Evolutionary conservation across 2,888 invertebrate genomes (phyloP), one percentile per base, ranked within the genome.

Genomic region (Clunio marinus): DNA sequence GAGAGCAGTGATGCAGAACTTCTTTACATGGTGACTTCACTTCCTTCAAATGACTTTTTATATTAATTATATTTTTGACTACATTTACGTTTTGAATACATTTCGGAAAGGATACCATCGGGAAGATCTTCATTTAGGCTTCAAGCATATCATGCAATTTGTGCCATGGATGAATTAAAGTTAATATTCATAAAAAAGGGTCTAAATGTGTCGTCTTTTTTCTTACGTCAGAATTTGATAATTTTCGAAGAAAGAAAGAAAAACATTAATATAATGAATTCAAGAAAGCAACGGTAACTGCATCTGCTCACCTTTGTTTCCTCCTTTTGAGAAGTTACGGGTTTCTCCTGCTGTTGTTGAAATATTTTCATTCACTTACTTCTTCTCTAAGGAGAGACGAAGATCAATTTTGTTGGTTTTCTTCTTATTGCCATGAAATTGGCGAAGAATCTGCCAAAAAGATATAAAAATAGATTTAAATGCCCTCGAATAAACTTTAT

Each of bases 271-370:
- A 55, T 51, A 46, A 41, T 63, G 41, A 63, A 41, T 41, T 45
- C 7, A 66, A 66, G 25, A 51, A 66, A 46, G 15, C n/a, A 66
- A 66, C 66, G 66, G 66, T 66, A 66, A 46, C 66, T 66, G 66
- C 66, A 66, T 66, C 66, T 66, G 66, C 66, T 66, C 66, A 32
- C 51, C 41, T 41, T 41, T 41, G 41, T 15, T 15, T 41, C 41
- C 41, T 41, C n/a, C n/a, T 41, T 17, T 51, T 20, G 22, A 22
- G 22, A 32, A 46, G 46, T 66, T 66, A 55, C 66, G 15, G 35
- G 15, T 55, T 51, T 63, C 46, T 57, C 25, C 57, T n/a, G 3
- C 25, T 57, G 57, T 22, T 22, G 20, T 51, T 2, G 4, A 17
- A 51, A 51, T 13, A n/a, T n/a, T n/a, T n/a, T n/a, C n/a, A n/a